Base-by-base conservation (phyloP, 2,888 invertebrate genomes). In the Disparrhopalites patrizii region DNA sequence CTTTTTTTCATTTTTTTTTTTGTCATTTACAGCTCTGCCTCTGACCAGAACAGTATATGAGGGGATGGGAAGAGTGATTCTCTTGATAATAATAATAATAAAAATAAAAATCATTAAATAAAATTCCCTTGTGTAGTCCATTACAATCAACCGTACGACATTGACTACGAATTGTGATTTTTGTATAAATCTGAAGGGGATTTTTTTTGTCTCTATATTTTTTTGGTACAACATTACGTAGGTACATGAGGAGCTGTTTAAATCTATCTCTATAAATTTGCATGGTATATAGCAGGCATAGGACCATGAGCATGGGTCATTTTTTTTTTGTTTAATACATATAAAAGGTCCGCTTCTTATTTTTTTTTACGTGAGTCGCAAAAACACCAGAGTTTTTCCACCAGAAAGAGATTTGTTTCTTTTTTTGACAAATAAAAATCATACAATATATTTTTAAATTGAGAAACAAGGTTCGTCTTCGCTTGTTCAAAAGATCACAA, bases 381-480 rank as follows among this genome's bases (percentile, higher is more conserved):
- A 69, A 68, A 69, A 70, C 72, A 74, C 72, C 74, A 74, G 74
- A 74, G 74, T 74, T 74, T 74, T 74, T 74, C 74, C 74, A 73
- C 73, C 74, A 73, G 65, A 61, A 68, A 68, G 30, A 67, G 62
- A 68, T 65, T n/a, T n/a, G n/a, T n/a, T n/a, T n/a, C n/a, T n/a
- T n/a, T n/a, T n/a, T n/a, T n/a, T n/a, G n/a, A n/a, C n/a, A n/a
- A n/a, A n/a, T n/a, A n/a, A n/a, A n/a, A n/a, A n/a, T n/a, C n/a
- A n/a, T n/a, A n/a, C n/a, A n/a, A n/a, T n/a, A n/a, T n/a, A n/a
- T n/a, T n/a, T n/a, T n/a, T n/a, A n/a, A n/a, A n/a, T n/a, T n/a
- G n/a, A n/a, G n/a, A n/a, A n/a, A n/a, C n/a, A n/a, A n/a, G n/a
- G n/a, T n/a, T n/a, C n/a, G n/a, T n/a, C n/a, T n/a, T n/a, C n/a